Base-by-base conservation (phyloP, 2,113 vertebrate genomes). In the Rhombomys opimus region DNA sequence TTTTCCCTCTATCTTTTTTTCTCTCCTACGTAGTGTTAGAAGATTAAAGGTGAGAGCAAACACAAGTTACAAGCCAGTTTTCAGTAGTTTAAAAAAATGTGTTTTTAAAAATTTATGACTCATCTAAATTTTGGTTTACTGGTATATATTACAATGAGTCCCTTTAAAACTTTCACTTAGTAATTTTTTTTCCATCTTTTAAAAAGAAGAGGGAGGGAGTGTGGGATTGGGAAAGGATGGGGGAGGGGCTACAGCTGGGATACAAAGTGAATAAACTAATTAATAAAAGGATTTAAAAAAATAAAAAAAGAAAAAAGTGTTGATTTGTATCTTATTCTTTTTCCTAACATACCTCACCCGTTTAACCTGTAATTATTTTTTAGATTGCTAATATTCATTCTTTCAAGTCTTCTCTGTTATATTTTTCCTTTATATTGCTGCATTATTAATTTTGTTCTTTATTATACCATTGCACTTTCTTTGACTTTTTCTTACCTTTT, bases 301-400 rank as follows among this genome's bases (percentile, higher is more conserved):
- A 46, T 46, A 46, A 46, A 46, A 46, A 46, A 46, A 78, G 8
- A 2, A 77, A 27, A 85, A 14, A 57, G 32, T 93, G 13, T 27
- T 95, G 54, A 81, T 90, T 75, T 96, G 41, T 63, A 17, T 9
- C n/a, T 86, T 91, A 13, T 15, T 78, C 52, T 70, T 89, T 59
- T 52, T 0, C 46, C 85, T 89, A 54, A 41, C 59, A 23, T 65
- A 23, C 38, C 4, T 87, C 10, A 76, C 4, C 54, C 80, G n/a
- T 57, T 50, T 90, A 92, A 10, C 50, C 27, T 67, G 59, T 35
- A 72, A n/a, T 41, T 76, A n/a, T 63, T 84, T 77, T 73, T 65
- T 67, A 75, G 54, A 50, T 3, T 73, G 32, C 17, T 22, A 78
- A 27, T 78, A 46, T 70, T 13, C 72, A 61, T 0, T 13, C 3